Base-by-base conservation (phyloP, 2,888 invertebrate genomes). In the Erebia aethiops region DNA sequence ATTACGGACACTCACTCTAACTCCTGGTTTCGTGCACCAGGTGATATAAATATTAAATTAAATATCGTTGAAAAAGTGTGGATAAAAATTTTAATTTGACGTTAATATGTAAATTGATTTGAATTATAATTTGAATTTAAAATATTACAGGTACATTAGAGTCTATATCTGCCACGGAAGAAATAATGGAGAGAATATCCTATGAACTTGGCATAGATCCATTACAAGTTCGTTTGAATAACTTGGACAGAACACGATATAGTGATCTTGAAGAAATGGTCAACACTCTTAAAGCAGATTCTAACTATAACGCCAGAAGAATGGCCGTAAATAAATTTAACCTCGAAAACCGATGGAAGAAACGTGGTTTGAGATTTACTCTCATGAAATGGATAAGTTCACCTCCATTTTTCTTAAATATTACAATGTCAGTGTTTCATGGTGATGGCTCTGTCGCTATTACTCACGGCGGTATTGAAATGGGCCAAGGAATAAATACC, bases 401-500 rank as follows among this genome's bases (percentile, higher is more conserved):
- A 1, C 77, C 83, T 92, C 49, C 84, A 88, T 56, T 94, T 94
- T 64, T 95, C 87, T 75, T 91, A 95, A 65, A 94, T 95, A 0
- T 49, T 21, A 89, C 95, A 18, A 90, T 97, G n/a, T 93, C 95
- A 0, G 94, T 98, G 67, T 97, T 95, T 79, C 95, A 95, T 41
- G 94, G 94, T 5, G 96, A 97, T 82, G 97, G 95, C 1, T 94
- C 95, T 1, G 95, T 97, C 0, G 91, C 94, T 1, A 89, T 97
- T n/a, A 88, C 94, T 2, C 96, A 96, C 76, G 95, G 95, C 14
- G 95, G 95, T 2, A 87, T 95, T 67, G 96, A 96, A 89, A 94
- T 95, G 83, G 97, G 97, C 0, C 97, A 97, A 91, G 97, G 97
- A 8, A 93, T 97, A 67, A 96, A 97, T 76, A 97, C 96, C 0